phyloP scores from a whole-genome alignment of 92 coral and sea anemone species.

The Anthopleura xanthogrammica region DNA sequence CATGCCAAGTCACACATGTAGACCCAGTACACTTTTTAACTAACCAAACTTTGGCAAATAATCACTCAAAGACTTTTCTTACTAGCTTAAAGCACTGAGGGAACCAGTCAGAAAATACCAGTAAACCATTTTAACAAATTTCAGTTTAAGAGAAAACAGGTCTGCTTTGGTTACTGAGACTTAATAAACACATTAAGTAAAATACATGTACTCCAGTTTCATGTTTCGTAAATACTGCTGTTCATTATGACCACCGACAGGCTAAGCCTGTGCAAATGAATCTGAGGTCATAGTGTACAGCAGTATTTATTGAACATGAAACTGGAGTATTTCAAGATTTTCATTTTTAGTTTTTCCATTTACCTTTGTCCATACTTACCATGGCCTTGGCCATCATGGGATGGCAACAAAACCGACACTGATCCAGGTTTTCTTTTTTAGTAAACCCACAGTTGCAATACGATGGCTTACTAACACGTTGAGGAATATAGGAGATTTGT shows the following conservation, averaged over 20 bases:
- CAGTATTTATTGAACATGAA: neutral
- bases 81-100: too few relatives aligned
- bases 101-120: too few relatives aligned
- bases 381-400: slow-evolving; percentile 13
- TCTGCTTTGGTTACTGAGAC: too few relatives aligned
- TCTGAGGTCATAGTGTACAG: neutral
- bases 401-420: slow-evolving; percentile 2
- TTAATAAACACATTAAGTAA: too few relatives aligned
- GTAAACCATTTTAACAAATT: too few relatives aligned
- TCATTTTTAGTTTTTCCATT: neutral
- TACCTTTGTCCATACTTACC: neutral
- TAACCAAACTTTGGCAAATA: too few relatives aligned
- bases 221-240: too few relatives aligned
- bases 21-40: too few relatives aligned
- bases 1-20: too few relatives aligned
- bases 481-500: slow-evolving; percentile 16
- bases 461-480: neutral
- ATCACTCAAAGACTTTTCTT: too few relatives aligned
- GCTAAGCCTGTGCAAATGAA: slow-evolving; percentile 3
- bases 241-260: neutral
- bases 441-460: slow-evolving; percentile 15
- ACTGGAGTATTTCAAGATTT: neutral
- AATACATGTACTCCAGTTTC: too few relatives aligned
- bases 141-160: neutral
- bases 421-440: slow-evolving; percentile 2